These are phyloP conservation scores for Monoplex corrugatus DNA, from an alignment of 2,888 invertebrate genomes.

Conservation along the genomic window DNA sequence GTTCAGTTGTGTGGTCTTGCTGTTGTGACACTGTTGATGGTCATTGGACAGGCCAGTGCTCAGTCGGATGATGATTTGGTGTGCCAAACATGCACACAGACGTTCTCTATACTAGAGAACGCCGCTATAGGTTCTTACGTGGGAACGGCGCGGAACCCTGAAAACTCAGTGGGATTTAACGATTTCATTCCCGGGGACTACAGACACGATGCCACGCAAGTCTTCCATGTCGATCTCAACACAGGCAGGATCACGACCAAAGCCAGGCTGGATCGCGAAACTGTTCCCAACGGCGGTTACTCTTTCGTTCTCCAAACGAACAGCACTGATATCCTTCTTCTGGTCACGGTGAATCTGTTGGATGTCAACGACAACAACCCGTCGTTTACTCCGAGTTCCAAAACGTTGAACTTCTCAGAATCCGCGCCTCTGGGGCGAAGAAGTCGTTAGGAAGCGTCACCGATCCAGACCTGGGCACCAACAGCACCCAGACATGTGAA, in stretches of 20 bases:
- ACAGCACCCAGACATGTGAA: conserved; percentile 94
- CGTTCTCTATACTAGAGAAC: conserved; percentile 94
- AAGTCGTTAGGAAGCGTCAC: conserved; percentile 85
- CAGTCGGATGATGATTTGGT: conserved; percentile 10
- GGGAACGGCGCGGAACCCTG: conserved; percentile 44
- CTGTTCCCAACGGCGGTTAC: conserved; percentile 36
- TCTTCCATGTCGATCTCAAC: conserved; percentile 46
- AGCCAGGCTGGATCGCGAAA: conserved; percentile 51
- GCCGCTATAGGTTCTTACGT: conserved; percentile 91
- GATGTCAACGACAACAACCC: conserved; percentile 97
- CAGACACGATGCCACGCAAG: conserved; percentile 43
- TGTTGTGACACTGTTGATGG: not conserved
- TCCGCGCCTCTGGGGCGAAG: conserved; percentile 97
- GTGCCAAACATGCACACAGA: conserved; percentile 88
- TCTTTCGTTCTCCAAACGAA: conserved; percentile 49
- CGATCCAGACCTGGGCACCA: conserved; percentile 91
- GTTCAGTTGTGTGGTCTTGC: not conserved
- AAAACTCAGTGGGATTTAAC: not conserved
- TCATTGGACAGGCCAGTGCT: not conserved
- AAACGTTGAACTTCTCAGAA: conserved; percentile 95
- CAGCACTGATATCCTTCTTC: conserved; percentile 41
- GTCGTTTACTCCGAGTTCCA: conserved; percentile 86
- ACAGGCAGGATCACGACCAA: conserved; percentile 53
- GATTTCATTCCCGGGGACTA: conserved; percentile 27
- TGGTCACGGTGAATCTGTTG: conserved; percentile 90